Evolutionary conservation across 2,888 invertebrate species (phyloP), one percentile per base, ranked within the genome.

Genomic region (Rhingia campestris): DNA sequence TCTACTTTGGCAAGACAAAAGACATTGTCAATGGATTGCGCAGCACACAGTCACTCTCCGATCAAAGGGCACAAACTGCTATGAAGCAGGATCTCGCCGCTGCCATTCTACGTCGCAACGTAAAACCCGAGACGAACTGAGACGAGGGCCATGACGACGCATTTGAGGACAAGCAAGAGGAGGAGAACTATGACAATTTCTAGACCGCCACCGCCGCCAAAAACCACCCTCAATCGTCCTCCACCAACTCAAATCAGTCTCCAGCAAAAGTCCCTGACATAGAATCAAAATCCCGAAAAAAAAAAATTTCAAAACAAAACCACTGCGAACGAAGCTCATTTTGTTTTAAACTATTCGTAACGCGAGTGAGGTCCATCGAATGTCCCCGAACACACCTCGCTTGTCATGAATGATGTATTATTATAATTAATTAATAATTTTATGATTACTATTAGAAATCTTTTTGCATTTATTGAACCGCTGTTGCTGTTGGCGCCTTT

Each of bases 1-100:
- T 99, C 88, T 99, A 99, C 92, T 99, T 99, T 92, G 98, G 99
- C 90, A 99, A 99, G 92, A 99, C 99, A 66, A 98, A 97, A 92
- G 98, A 99, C 92, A 99, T 99, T 89, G 98, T 99, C 79, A 98
- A 98, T 91, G 97, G 98, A 9, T 93, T 99, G 87, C 94, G 98
- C 66, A 93, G 94, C 51, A 95, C 97, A 86, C 95, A 96, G 89
- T 95, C 97, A 6, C 86, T 98, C 74, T 95, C 96, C 58, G 97
- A 98, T 91, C 95, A 96, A 88, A 94, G 95, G 87, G 95, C 95
- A 90, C 96, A 97, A 89, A 95, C 95, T 43, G 96, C 96, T 54
- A 93, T 98, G 89, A 95, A 95, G 90, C 96, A 96, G 90, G 97
- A 97, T 91, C 93, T 98, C 86, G 97, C 96, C 14, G 94, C 94